A percentile compares a stretch with the other conserved stretches of the same genome.
Evolutionary conservation across 2,888 invertebrate species (phyloP).

Genomic region (Melanotus villosus): DNA sequence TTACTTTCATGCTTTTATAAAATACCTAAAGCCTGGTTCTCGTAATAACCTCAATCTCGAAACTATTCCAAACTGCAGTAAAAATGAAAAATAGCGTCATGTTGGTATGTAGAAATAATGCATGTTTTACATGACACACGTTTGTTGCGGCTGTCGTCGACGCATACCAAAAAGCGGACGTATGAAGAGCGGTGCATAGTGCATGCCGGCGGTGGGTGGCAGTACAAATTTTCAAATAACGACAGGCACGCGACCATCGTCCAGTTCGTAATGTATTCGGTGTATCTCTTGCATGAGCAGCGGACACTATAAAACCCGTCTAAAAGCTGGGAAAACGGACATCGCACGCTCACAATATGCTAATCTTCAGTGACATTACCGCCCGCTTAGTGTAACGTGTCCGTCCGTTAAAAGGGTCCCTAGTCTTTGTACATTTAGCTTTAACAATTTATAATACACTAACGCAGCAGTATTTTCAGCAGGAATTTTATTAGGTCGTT

Average conservation of each 20-base stretch:
- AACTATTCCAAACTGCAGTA: neutral
- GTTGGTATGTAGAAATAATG: neutral
- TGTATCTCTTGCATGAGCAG: conserved; percentile 45
- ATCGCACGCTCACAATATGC: conserved; percentile 49
- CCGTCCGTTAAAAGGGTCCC: conserved; percentile 44
- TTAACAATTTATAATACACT: conserved; percentile 45
- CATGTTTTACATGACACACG: conserved; percentile 14
- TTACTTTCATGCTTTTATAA: no score
- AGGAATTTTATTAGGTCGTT: conserved; percentile 40
- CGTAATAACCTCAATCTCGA: neutral
- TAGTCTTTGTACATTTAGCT: conserved; percentile 41
- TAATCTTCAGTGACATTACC: conserved; percentile 47
- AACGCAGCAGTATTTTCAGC: conserved; percentile 43
- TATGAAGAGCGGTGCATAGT: conserved; percentile 12
- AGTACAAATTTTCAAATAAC: conserved; percentile 40
- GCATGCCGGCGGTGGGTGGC: conserved; percentile 17
- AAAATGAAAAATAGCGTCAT: neutral
- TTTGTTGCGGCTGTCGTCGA: conserved; percentile 14
- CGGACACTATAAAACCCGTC: conserved; percentile 48
- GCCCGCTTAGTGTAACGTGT: conserved; percentile 46
- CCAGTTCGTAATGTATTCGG: conserved; percentile 40
- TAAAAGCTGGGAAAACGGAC: conserved; percentile 47
- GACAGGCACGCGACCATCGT: conserved; percentile 40
- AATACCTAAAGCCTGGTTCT: no score
- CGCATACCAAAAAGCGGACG: conserved; percentile 1